Evolutionary conservation across 2,888 invertebrate species (phyloP).

Genomic region (Bembecia ichneumoniformis): DNA sequence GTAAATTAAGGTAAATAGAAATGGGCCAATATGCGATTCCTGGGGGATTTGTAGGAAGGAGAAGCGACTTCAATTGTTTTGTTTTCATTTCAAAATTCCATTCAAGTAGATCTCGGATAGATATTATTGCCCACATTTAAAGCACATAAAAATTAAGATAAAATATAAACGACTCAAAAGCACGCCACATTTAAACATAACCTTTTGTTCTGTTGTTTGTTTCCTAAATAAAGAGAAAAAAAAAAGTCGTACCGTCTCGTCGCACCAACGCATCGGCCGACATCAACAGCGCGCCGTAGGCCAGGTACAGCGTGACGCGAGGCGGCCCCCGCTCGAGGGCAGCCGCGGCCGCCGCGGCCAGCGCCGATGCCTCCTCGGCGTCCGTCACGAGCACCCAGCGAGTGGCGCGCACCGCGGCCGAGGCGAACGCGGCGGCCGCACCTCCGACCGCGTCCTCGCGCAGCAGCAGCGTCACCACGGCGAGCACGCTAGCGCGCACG

Average conservation of each 20-base stretch:
- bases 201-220: constrained; percentile 82
- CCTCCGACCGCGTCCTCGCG: constrained; percentile 48
- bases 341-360: constrained; percentile 83
- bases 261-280: too few relatives aligned
- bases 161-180: too few relatives aligned
- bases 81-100: too few relatives aligned
- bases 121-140: too few relatives aligned
- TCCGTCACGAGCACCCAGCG: constrained; percentile 61
- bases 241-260: constrained; percentile 11
- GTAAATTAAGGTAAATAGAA: too few relatives aligned
- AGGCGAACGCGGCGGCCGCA: constrained; percentile 65
- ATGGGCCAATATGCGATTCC: too few relatives aligned
- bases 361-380: constrained; percentile 27
- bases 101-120: too few relatives aligned
- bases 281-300: background rate
- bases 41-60: too few relatives aligned
- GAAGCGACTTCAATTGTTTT: too few relatives aligned
- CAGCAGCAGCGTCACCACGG: constrained; percentile 6
- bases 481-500: background rate
- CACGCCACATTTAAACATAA: constrained; percentile 59
- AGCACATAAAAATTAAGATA: too few relatives aligned
- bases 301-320: background rate
- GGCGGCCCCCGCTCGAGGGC: constrained; percentile 16
- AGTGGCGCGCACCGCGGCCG: constrained; percentile 75
- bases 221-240: too few relatives aligned